Evolutionary conservation across 2,888 invertebrate genomes (phyloP), one percentile per base, ranked within the genome.

Genomic region (Halocaridina rubra): DNA sequence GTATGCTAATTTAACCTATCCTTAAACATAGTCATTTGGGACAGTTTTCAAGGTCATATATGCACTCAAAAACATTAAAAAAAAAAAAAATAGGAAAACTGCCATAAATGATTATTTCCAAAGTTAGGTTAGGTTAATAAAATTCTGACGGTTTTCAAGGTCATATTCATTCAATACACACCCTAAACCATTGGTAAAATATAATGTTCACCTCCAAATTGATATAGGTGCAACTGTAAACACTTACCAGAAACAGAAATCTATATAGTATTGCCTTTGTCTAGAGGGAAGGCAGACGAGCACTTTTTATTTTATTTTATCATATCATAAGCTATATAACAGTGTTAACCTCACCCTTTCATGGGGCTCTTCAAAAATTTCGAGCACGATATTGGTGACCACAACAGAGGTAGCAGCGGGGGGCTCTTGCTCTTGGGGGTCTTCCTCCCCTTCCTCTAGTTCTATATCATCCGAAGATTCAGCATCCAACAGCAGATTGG

Each of bases 301-400:
- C n/a, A n/a, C n/a, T n/a, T n/a, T n/a, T n/a, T n/a, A n/a, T n/a
- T n/a, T n/a, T n/a, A n/a, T n/a, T n/a, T n/a, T n/a, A n/a, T n/a
- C n/a, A n/a, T n/a, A n/a, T n/a, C n/a, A n/a, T n/a, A n/a, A n/a
- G n/a, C n/a, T n/a, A n/a, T n/a, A n/a, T n/a, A n/a, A n/a, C n/a
- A n/a, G n/a, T n/a, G 10, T 22, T 22, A 74, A 13, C 69, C 81
- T 81, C 22, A 81, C 81, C 27, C 75, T 74, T 57, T 75, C 75
- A 2, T 53, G 30, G 30, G 64, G 67, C 0, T 76, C 53, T n/a
- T 82, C 82, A n/a, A 82, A 82, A 16, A 46, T 78, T 16, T 61
- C n/a, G 5, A 33, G 22, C 13, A 67, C 67, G 71, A 82, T 61
- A 46, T 82, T 82, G 71, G 82, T 82, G 59, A 82, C 82, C 39